A percentile compares a stretch with the other conserved stretches of the same genome.
These are phyloP conservation scores for Acrobasis suavella DNA, from an alignment of 2,888 invertebrate species.

Conservation along the genomic window DNA sequence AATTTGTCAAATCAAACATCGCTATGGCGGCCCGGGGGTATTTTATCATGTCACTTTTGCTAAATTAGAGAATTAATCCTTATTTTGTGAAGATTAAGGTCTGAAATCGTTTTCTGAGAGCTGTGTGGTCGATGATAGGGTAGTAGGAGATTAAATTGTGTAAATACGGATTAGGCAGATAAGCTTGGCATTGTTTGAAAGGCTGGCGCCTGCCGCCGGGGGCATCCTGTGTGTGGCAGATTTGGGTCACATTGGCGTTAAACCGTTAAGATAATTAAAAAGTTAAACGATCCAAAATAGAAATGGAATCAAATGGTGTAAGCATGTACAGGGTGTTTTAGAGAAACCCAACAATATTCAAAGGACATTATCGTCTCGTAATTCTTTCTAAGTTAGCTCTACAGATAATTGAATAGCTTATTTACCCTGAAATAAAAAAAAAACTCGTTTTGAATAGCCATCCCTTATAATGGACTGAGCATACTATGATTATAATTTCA, in stretches of 20 bases:
- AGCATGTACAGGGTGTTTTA: no score
- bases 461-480: no score
- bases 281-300: not conserved
- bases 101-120: slow-evolving; percentile 47
- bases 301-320: no score
- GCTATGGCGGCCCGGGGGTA: slow-evolving; percentile 63
- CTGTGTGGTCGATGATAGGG: slow-evolving; percentile 42
- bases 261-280: slow-evolving; percentile 32
- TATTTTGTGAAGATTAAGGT: slow-evolving; percentile 54
- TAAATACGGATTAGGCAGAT: slow-evolving; percentile 80
- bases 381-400: no score
- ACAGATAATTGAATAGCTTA: no score
- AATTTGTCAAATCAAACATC: slow-evolving; percentile 79
- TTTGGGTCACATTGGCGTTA: slow-evolving; percentile 48
- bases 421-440: no score
- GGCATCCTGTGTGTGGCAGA: slow-evolving; percentile 58
- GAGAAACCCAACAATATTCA: no score
- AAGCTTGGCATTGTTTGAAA: slow-evolving; percentile 69
- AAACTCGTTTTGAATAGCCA: no score
- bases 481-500: no score
- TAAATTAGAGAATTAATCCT: slow-evolving; percentile 41
- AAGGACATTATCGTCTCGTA: no score
- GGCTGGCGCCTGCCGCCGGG: slow-evolving; percentile 62
- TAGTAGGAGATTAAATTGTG: slow-evolving; percentile 74
- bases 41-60: slow-evolving; percentile 42